Evolutionary conservation across 1,140 invertebrate species (phyloP).

Genomic region (Leptopilina boulardi): DNA sequence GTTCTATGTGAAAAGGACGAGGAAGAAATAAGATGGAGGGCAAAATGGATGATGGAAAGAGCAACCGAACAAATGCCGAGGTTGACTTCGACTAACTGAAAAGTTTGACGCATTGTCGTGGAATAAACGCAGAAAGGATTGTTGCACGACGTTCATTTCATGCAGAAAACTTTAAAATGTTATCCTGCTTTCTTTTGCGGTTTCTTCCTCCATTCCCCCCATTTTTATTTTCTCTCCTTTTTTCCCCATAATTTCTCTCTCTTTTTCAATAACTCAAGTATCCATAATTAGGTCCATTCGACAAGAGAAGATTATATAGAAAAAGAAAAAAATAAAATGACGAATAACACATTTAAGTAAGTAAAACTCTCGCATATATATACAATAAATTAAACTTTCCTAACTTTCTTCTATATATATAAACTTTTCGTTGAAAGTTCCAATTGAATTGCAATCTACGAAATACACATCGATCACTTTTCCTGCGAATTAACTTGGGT

Average conservation of each 20-base stretch:
- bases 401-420: neutral
- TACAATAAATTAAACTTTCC: no score
- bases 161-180: conserved; percentile 62
- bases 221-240: neutral
- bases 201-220: neutral
- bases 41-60: conserved; percentile 41
- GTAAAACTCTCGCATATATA: no score
- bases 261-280: conserved; percentile 28
- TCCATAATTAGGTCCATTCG: conserved; percentile 28
- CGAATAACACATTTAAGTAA: conserved; percentile 4
- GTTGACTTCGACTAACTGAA: conserved; percentile 59
- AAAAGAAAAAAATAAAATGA: conserved; percentile 3
- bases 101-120: conserved; percentile 72
- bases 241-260: conserved; percentile 26
- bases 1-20: neutral
- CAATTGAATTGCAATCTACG: neutral
- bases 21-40: neutral
- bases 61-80: conserved; percentile 67
- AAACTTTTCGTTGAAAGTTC: neutral
- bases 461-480: conserved; percentile 20
- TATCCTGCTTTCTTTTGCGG: conserved; percentile 37
- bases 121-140: conserved; percentile 73
- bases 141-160: conserved; percentile 61
- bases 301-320: neutral
- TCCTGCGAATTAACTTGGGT: conserved; percentile 3